A percentile compares a stretch with the other conserved stretches of the same genome.
Conservation (phyloP, 2,113 vertebrate genomes). For the Perca schrenkii region DNA sequence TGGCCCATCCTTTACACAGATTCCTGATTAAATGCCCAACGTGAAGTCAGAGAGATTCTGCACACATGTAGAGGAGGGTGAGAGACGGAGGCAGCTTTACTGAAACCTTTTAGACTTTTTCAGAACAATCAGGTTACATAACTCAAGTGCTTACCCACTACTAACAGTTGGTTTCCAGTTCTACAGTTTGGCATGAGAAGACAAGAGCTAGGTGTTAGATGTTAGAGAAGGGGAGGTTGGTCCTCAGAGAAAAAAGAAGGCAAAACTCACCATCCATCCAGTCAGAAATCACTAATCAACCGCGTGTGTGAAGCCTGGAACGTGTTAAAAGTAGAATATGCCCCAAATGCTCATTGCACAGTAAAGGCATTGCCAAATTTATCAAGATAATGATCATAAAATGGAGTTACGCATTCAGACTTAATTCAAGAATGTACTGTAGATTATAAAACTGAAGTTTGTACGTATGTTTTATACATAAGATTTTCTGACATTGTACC, state of each 20-base stretch:
- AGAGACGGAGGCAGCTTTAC: background rate
- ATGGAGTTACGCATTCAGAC: background rate
- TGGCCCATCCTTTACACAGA: background rate
- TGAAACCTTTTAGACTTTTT: background rate
- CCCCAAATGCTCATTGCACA: too few relatives aligned
- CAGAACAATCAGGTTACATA: conserved; percentile 8
- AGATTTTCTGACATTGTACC: background rate
- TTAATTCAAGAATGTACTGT: background rate
- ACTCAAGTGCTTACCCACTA: background rate
- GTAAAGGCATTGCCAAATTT: background rate
- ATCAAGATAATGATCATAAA: background rate
- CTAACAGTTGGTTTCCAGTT: background rate
- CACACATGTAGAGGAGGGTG: background rate
- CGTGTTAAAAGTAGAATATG: background rate
- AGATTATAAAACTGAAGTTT: background rate
- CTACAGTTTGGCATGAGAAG: background rate
- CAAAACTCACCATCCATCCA: background rate
- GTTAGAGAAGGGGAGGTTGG: background rate
- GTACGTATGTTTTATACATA: background rate
- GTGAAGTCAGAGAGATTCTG: conserved; percentile 5
- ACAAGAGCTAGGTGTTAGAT: background rate
- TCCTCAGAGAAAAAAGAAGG: background rate
- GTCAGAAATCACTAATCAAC: background rate
- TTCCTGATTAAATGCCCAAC: conserved; percentile 8
- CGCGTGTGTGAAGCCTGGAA: background rate